Conservation (phyloP, 2,113 vertebrate species). For the Megaceryle torquata region DNA sequence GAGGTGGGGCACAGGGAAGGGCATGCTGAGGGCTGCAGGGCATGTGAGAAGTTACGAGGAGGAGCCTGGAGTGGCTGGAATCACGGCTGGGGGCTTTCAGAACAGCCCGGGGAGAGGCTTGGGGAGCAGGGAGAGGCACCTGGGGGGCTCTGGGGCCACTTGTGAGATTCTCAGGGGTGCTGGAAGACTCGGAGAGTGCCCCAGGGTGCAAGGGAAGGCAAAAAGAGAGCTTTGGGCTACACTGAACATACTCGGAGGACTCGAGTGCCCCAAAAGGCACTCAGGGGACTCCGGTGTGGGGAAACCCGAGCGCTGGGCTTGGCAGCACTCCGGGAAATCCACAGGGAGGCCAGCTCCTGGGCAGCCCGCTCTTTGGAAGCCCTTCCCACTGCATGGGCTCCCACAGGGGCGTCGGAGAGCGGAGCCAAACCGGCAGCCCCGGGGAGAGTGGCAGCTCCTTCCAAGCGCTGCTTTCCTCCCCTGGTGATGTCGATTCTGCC, state of each 20-base stretch:
- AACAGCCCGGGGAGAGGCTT: rapidly evolving
- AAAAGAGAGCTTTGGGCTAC: not conserved
- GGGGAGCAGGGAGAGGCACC: not conserved
- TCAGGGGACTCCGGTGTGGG: not conserved
- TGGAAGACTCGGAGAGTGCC: not conserved
- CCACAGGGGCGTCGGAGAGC: rapidly evolving
- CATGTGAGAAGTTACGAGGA: rapidly evolving
- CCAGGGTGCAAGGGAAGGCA: rapidly evolving
- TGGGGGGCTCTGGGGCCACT: not conserved
- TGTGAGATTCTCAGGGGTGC: not conserved
- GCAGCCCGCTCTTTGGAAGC: not conserved
- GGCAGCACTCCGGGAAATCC: not conserved
- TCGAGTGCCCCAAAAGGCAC: not conserved
- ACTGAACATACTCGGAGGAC: not conserved
- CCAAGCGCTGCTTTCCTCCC: not conserved
- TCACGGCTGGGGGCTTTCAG: rapidly evolving
- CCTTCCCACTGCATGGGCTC: rapidly evolving
- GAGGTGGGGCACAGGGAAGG: not conserved
- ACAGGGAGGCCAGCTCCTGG: not conserved
- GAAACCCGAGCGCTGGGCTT: not conserved
- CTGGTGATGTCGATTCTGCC: not conserved
- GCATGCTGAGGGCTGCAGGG: not conserved
- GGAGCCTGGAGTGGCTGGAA: not conserved
- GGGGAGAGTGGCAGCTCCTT: not conserved
- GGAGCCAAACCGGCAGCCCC: rapidly evolving